Percentiles rank a stretch among this genome's conserved stretches.
Evolutionary conservation across 2,113 vertebrate genomes (phyloP).

Genomic region (Mungos mungo): DNA sequence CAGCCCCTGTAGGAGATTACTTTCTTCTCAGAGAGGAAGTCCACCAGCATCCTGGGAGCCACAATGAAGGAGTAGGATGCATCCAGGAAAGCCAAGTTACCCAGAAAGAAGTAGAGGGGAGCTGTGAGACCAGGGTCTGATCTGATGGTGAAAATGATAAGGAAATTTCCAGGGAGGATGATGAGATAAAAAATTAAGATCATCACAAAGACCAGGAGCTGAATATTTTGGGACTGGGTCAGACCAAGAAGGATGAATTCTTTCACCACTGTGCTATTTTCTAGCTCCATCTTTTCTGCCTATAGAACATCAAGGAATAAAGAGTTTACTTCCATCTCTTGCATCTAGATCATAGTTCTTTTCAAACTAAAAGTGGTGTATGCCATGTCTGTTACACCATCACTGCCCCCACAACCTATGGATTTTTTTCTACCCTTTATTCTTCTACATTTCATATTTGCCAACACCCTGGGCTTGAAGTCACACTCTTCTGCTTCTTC

Average conservation of each 20-base stretch:
- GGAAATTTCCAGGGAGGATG: conserved; percentile 70
- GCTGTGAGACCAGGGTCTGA: neutral
- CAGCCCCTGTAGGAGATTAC: neutral
- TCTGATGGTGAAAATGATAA: conserved; percentile 46
- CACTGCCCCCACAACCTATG: neutral
- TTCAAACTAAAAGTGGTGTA: neutral
- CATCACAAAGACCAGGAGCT: conserved; percentile 61
- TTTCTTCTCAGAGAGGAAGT: neutral
- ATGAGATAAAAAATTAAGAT: conserved; percentile 67
- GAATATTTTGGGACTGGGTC: conserved; percentile 50
- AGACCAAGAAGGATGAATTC: conserved; percentile 77
- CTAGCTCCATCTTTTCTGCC: conserved; percentile 36
- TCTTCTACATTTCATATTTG: neutral
- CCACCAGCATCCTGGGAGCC: neutral
- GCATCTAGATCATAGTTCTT: neutral
- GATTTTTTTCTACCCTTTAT: neutral
- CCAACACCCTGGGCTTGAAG: neutral
- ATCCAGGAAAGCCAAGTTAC: neutral
- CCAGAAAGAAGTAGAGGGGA: neutral
- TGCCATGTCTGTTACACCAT: neutral
- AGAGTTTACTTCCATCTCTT: neutral
- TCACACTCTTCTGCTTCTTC: neutral
- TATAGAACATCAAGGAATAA: neutral
- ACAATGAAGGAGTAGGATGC: neutral
- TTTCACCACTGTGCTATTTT: conserved; percentile 60